A percentile compares a stretch with the other conserved stretches of the same genome.
Conservation (phyloP, 2,113 vertebrate genomes). For the Peromyscus polionotus region DNA sequence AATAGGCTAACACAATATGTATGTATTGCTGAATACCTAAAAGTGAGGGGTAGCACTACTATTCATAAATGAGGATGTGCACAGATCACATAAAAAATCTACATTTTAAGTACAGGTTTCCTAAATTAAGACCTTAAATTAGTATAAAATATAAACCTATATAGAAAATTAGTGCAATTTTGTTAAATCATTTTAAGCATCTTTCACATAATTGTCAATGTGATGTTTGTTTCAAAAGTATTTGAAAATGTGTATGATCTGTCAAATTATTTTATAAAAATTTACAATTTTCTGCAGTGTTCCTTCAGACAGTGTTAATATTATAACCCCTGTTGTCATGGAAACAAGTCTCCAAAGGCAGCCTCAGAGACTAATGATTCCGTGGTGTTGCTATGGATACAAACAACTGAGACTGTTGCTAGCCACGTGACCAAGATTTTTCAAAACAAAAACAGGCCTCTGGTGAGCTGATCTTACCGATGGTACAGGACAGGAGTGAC, state of each 20-base stretch:
- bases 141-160: constrained; percentile 51
- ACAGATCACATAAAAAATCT: constrained; percentile 17
- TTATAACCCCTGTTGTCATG: constrained; percentile 86
- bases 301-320: constrained; percentile 79
- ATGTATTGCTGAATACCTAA: constrained; percentile 15
- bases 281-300: constrained; percentile 73
- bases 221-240: constrained; percentile 1
- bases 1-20: not conserved
- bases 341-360: constrained; percentile 83
- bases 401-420: constrained; percentile 81
- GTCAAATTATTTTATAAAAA: constrained; percentile 61
- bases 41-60: not conserved
- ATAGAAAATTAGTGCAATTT: constrained; percentile 49
- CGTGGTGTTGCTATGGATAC: constrained; percentile 87
- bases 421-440: constrained; percentile 75
- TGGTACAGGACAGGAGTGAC: constrained; percentile 24
- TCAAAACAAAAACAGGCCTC: constrained; percentile 17
- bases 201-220: constrained; percentile 36
- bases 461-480: constrained; percentile 58
- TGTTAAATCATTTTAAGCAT: constrained; percentile 52
- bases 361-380: constrained; percentile 87
- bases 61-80: not conserved
- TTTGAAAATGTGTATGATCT: constrained; percentile 46
- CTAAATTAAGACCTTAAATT: constrained; percentile 46
- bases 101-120: constrained; percentile 8